Evolutionary conservation across 1,140 invertebrate genomes (phyloP), one percentile per base, ranked within the genome.

Genomic region (Parasteatoda tepidariorum): DNA sequence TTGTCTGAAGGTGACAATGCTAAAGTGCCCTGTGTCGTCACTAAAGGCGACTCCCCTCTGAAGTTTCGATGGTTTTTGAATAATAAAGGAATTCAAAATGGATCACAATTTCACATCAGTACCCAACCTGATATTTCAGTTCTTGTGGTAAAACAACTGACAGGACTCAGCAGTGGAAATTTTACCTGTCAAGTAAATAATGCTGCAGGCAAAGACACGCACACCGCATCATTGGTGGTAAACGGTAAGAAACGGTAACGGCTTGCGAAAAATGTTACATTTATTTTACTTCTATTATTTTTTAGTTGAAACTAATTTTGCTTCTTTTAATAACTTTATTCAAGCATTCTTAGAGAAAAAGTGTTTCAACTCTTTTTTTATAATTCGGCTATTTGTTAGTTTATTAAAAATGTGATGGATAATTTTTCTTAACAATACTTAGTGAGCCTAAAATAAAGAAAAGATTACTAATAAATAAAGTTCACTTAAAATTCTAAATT

Each of bases 131-230:
- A 87, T 74, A 87, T 87, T 18, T 89, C 88, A 74, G 90, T 95
- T 86, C 89, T 97, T 76, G 93, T 92, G 33, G 95, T 97, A 79
- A 92, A 94, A 81, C 92, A 92, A n/a, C 92, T 93, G 74, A 92
- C 92, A 85, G 93, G 93, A 59, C 91, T 91, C 86, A 93, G 95
- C 89, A 92, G 91, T 90, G 94, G 94, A 70, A 93, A 94, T 88
- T 96, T 95, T 88, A 93, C 94, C 0, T 98, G 97, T 89, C 92
- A 93, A 86, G 97, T 97, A 9, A 94, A 96, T 88, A 98, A 98
- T 89, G 93, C 94, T 15, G 97, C 95, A 88, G 96, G 96, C 38
- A 94, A 95, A 86, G 96, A 97, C 87, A 95, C 93, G 24, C 95
- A 97, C 57, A 97, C 93, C 95, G 5, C 95, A 97, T 88, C 93